Base-by-base conservation (phyloP, 2,113 vertebrate genomes). In the Crocuta crocuta region DNA sequence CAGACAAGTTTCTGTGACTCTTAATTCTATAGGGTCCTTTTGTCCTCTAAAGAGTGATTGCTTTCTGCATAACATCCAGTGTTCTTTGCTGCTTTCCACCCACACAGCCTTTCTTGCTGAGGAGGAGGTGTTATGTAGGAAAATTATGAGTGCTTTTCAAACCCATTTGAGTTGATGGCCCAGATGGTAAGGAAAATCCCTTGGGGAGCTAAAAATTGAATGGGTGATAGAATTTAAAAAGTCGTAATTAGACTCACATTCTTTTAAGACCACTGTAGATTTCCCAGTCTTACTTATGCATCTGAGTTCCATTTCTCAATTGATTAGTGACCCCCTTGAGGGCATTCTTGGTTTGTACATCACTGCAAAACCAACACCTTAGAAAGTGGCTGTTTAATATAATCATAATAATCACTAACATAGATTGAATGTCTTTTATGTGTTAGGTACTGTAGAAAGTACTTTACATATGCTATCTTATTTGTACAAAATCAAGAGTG, bases 121-220 rank as follows among this genome's bases (percentile, higher is more conserved):
- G 83, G 79, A 92, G 95, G 92, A 97, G 94, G 87, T 93, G 87
- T 70, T 73, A 92, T 35, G 43, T 17, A 55, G 94, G 63, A 65
- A 89, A 93, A 89, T 86, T 31, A 73, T 53, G 61, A 82, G 92
- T 80, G 78, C 70, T 95, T 96, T 91, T 92, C 90, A 96, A 79
- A 94, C 45, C 39, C 19, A 0, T 61, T 70, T 83, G 65, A 80
- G 70, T 58, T 84, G 88, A 70, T 95, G 85, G 83, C 35, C 61
- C 97, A 97, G 95, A 96, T 96, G 96, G 95, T 65, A 50, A 95
- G 95, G 94, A 96, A 93, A 95, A 89, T 79, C 92, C 89, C 81
- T 53, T 63, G 65, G 73, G n/a, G 66, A 95, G 11, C 89, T 91
- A 79, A 92, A 96, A 63, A 89, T 87, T 53, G 70, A 87, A 53